Evolutionary conservation across 1,140 invertebrate species (phyloP), one percentile per base, ranked within the genome.

Genomic region (Ganaspis sp.): DNA sequence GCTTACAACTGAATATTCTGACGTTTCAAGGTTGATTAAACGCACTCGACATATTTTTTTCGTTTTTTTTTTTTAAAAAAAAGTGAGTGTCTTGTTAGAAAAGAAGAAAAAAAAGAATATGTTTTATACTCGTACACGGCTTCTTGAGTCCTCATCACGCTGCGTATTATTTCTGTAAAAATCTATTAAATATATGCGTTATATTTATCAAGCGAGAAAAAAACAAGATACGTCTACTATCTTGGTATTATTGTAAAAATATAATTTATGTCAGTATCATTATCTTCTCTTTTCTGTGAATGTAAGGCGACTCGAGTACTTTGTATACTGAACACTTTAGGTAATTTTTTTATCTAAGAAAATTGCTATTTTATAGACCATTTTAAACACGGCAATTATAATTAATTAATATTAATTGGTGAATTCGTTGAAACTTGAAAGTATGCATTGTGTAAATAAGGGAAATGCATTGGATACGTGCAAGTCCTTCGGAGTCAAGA

Each of bases 401-500:
- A 73, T 21, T 37, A 40, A 19, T 73, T 73, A 19, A 17, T 58
- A 34, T 34, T n/a, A 9, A 17, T 29, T 74, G n/a, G 21, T 49
- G 45, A 49, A 45, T 45, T 45, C 15, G 34, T 74, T 11, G 23
- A 71, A 69, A 72, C n/a, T 12, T 12, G 12, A 58, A 82, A 79
- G 81, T 83, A 79, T 86, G 86, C 85, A 87, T 87, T 88, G 88
- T 89, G 85, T 89, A 89, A 86, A 89, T 89, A 88, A 84, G 84
- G 37, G 26, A 72, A 76, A 58, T 79, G 79, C 79, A 72, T 80
- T 74, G 69, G 76, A 73, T 80, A 78, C 72, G 53, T 76, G 77
- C n/a, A 78, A 78, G 69, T 69, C 72, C 12, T 26, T 49, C 42
- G 81, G 45, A 64, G 69, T 74, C 71, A 21, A 69, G 71, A 83